phyloP scores from a whole-genome alignment of 2,888 invertebrate species.

The Thumatha senex region DNA sequence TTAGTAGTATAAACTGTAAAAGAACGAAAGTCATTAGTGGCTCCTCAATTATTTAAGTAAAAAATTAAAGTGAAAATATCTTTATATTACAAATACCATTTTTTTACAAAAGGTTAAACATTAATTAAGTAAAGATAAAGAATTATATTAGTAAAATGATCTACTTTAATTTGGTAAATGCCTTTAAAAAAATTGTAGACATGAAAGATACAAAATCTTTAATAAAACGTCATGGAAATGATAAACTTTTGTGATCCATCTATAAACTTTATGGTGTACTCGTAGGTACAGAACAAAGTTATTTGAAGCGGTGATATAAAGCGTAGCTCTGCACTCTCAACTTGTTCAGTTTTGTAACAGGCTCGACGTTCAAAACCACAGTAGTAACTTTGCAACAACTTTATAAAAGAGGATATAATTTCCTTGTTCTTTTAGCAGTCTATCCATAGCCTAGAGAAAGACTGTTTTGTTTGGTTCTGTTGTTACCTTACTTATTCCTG shows the following conservation, averaged over 20 bases:
- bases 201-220: constrained; percentile 2
- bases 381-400: constrained; percentile 69
- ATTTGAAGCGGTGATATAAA: constrained; percentile 63
- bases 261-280: constrained; percentile 60
- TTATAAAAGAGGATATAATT: constrained; percentile 49
- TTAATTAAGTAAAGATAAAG: too few relatives aligned
- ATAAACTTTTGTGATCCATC: constrained; percentile 40
- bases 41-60: too few relatives aligned
- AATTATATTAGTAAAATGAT: too few relatives aligned
- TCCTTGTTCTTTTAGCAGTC: constrained; percentile 28
- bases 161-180: too few relatives aligned
- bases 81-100: too few relatives aligned
- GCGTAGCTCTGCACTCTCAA: constrained; percentile 58
- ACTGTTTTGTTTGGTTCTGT: neutral
- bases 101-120: too few relatives aligned
- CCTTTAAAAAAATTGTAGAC: too few relatives aligned
- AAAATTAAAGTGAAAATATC: too few relatives aligned
- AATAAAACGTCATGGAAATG: constrained; percentile 20
- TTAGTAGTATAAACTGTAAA: too few relatives aligned
- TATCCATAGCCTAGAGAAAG: constrained; percentile 11
- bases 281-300: constrained; percentile 71
- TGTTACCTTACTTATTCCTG: neutral
- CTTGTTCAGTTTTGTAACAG: constrained; percentile 55
- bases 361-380: constrained; percentile 61
- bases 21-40: too few relatives aligned